Conservation (phyloP, 1,140 invertebrate genomes). For the Euschistus heros region DNA sequence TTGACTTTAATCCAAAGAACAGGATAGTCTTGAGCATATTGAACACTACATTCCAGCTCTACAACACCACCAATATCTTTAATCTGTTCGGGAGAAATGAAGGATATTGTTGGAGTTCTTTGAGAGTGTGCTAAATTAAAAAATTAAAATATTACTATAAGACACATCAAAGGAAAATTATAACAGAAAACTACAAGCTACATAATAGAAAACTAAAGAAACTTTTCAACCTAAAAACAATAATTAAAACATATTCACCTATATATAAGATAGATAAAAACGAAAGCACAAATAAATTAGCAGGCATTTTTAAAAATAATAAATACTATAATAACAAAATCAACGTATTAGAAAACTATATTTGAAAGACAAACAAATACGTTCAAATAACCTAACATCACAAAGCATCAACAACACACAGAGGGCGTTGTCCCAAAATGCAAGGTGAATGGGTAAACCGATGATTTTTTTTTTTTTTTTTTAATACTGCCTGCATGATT, state of each 20-base stretch:
- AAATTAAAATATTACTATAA: not conserved
- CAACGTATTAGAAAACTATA: not conserved
- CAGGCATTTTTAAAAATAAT: not conserved
- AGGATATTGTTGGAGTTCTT: conserved; percentile 79
- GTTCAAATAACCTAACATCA: not conserved
- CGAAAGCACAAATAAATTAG: not conserved
- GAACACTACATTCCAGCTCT: conserved; percentile 78
- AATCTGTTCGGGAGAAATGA: conserved; percentile 83
- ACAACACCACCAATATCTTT: conserved; percentile 82
- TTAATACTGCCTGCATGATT: too few species aligned
- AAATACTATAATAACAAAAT: not conserved
- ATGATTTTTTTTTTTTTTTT: too few species aligned
- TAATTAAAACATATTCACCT: not conserved
- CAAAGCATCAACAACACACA: conserved; percentile 3
- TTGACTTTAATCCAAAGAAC: conserved; percentile 68
- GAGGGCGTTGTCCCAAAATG: conserved; percentile 3
- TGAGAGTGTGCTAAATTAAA: conserved; percentile 36
- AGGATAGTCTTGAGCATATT: conserved; percentile 75
- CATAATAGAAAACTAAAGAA: not conserved
- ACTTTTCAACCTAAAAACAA: not conserved
- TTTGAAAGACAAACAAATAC: not conserved
- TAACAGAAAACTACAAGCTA: too few species aligned
- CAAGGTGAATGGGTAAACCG: too few species aligned
- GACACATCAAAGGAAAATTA: too few species aligned
- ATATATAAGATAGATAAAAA: not conserved